Base-by-base conservation (phyloP, 2,113 vertebrate species). In the Galeopterus variegatus region DNA sequence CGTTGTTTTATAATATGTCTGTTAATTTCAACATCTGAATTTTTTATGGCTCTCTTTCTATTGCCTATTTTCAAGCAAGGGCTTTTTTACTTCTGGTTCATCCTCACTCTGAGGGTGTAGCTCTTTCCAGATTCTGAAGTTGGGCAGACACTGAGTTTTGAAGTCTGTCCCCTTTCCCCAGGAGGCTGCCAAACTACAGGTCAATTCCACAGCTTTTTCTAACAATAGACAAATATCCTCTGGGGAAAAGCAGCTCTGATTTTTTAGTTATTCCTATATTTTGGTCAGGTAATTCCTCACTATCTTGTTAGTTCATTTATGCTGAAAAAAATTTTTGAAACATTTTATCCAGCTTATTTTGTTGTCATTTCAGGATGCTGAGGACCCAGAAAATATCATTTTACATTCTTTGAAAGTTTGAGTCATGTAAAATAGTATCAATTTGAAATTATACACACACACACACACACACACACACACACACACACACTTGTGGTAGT, bases 181-280 rank as follows among this genome's bases (percentile, higher is more conserved):
- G 33, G 28, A 92, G 28, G 23, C 48, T 92, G 41, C 77, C 73
- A 79, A 96, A 72, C 21, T 31, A 69, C 69, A 87, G n/a, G 6
- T 82, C 69, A 75, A 33, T n/a, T 82, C 14, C 56, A 77, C 36
- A 86, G 58, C 41, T 93, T 12, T 56, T 96, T 95, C 64, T 95
- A 56, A 83, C 41, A 58, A 9, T 52, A 89, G 60, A 86, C 31
- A 93, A 94, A 94, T 50, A 60, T 12, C 17, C n/a, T 95, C 36
- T 56, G 69, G 54, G 33, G 24, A 89, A 94, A 93, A 80, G 18
- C 58, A 80, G 52, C 21, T 95, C 45, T 50, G 33, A 93, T 85
- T 60, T 45, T 86, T 88, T 3, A 89, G 45, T 86, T 79, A 82
- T 69, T 88, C 19, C 36, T 90, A 64, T n/a, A 36, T 86, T 91